A percentile compares a stretch with the other conserved stretches of the same genome.
These are phyloP conservation scores for Danionella cerebrum DNA, from an alignment of 2,113 vertebrate species.

Conservation along the genomic window DNA sequence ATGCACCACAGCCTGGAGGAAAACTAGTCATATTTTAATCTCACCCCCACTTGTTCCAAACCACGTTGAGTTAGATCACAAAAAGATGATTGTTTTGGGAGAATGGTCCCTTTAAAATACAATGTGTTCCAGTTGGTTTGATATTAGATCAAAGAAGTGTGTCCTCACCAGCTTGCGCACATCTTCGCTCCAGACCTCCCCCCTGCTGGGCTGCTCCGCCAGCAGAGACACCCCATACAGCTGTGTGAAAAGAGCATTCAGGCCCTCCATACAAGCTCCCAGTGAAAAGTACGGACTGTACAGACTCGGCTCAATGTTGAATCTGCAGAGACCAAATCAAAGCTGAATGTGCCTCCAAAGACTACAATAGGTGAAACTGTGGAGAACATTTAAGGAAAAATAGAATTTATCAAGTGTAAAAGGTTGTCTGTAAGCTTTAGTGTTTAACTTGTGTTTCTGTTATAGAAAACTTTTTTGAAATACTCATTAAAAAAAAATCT, in stretches of 20 bases:
- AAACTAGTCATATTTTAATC: no score
- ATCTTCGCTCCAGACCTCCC: constrained; percentile 91
- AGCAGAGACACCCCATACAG: constrained; percentile 82
- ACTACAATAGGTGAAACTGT: not conserved
- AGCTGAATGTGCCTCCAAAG: not conserved
- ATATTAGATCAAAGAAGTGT: not conserved
- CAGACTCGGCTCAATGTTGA: constrained; percentile 88
- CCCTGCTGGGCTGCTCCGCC: constrained; percentile 73
- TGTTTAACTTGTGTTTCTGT: no score
- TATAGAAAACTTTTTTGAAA: no score
- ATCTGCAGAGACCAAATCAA: constrained; percentile 60
- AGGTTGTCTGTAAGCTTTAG: no score
- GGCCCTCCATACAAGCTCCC: constrained; percentile 91
- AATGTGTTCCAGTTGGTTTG: not conserved
- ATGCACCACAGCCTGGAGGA: constrained; percentile 85
- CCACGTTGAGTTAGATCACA: no score
- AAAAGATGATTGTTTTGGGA: no score
- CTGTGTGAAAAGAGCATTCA: constrained; percentile 79
- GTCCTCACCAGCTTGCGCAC: constrained; percentile 83
- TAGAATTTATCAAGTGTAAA: no score
- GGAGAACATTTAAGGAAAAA: not conserved
- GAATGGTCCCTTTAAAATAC: no score
- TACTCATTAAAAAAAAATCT: no score
- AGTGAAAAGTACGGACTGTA: constrained; percentile 92
- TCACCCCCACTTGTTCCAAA: no score